A percentile compares a stretch with the other conserved stretches of the same genome.
Conservation (phyloP, 2,888 invertebrate species). For the Leptinotarsa rubiginosa region DNA sequence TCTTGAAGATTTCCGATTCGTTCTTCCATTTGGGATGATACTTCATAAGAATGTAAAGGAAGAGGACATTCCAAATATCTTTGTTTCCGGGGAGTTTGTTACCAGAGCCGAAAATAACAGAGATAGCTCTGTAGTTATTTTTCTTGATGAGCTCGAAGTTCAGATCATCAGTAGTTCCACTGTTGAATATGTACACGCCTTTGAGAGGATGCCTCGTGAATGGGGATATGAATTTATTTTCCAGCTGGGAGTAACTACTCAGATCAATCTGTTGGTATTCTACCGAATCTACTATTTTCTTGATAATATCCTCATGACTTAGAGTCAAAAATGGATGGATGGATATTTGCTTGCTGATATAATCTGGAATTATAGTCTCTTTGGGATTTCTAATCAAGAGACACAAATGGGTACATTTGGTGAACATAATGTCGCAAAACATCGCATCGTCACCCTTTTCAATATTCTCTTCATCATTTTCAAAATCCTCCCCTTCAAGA, state of each 20-base stretch:
- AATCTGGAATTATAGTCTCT: constrained; percentile 5
- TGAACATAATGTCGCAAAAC: constrained; percentile 16
- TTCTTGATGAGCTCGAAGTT: constrained; percentile 5
- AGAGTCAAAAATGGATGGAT: constrained; percentile 12
- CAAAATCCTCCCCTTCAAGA: too few relatives aligned
- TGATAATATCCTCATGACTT: constrained; percentile 9
- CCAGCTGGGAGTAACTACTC: background rate
- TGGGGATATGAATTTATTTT: background rate
- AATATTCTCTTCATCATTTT: background rate
- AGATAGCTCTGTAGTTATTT: constrained; percentile 13
- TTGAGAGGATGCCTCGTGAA: constrained; percentile 12
- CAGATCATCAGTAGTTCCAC: background rate
- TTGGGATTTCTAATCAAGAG: background rate
- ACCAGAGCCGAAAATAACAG: constrained; percentile 5
- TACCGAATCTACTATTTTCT: constrained; percentile 9
- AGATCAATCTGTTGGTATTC: constrained; percentile 18
- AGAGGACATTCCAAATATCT: constrained; percentile 13
- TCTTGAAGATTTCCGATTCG: constrained; percentile 1
- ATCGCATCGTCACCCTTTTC: constrained; percentile 2
- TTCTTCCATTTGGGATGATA: constrained; percentile 15
- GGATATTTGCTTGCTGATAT: constrained; percentile 12
- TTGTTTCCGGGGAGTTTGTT: constrained; percentile 14
- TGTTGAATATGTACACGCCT: constrained; percentile 14
- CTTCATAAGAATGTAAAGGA: constrained; percentile 16
- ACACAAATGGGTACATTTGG: constrained; percentile 15